Conservation (phyloP, 2,113 vertebrate species). For the Indri indri region DNA sequence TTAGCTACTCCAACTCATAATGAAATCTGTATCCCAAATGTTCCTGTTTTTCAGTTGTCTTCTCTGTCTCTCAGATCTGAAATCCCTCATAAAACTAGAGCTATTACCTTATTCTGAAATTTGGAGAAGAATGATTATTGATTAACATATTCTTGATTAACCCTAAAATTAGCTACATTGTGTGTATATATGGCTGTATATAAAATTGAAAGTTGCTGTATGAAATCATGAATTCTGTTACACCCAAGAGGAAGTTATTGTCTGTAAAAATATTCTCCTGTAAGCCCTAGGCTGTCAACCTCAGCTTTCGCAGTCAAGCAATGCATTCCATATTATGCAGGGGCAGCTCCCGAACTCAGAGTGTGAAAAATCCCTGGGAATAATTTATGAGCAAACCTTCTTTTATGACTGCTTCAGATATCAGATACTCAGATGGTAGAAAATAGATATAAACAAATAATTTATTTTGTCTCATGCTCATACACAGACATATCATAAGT, state of each 20-base stretch:
- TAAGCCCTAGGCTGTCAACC: neutral
- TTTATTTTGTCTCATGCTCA: constrained; percentile 34
- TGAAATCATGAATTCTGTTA: neutral
- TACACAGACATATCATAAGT: constrained; percentile 34
- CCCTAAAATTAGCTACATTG: neutral
- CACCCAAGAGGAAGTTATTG: neutral
- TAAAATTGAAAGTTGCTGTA: neutral
- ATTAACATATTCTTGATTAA: neutral
- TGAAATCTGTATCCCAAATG: neutral
- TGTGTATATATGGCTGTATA: neutral
- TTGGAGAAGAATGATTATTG: neutral
- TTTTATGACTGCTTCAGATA: constrained; percentile 53
- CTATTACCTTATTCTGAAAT: neutral
- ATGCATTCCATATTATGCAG: neutral
- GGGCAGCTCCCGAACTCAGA: neutral
- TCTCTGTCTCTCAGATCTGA: neutral
- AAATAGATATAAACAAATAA: constrained; percentile 55
- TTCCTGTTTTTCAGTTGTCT: neutral
- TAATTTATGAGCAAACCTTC: constrained; percentile 51
- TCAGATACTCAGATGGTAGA: neutral
- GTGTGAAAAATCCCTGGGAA: neutral
- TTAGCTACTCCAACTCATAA: neutral
- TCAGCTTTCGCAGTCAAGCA: neutral
- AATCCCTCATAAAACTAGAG: neutral
- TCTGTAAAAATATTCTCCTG: neutral